Base-by-base conservation (phyloP, 1,140 invertebrate genomes). In the Ceratosolen fusciceps region DNA sequence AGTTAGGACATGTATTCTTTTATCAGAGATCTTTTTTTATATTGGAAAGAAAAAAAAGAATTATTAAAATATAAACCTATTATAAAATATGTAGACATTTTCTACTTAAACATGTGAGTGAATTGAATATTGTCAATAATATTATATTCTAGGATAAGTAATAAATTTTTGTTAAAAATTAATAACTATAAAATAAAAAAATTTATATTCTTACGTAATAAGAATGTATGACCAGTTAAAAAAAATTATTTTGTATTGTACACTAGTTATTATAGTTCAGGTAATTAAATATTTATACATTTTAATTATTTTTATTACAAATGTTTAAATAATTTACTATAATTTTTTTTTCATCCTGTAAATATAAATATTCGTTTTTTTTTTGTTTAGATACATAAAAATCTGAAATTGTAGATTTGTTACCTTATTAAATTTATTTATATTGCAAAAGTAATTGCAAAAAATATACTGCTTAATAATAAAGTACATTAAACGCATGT, bases 341-440 rank as follows among this genome's bases (percentile, higher is more conserved):
- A n/a, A n/a, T n/a, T 88, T 87, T 88, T 84, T 87, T 89, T 83
- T 86, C 87, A 89, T 89, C 88, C 86, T 90, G 88, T 89, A 87
- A 83, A 88, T 89, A 90, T 89, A 90, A 90, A 89, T 89, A 90
- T 90, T 89, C 88, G 83, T 84, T 82, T 47, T 77, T 74, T 84
- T 86, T 81, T 82, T 83, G 81, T 85, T 77, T 83, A 1, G 26
- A 72, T 73, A 52, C 3, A 72, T 65, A 52, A n/a, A n/a, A n/a
- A n/a, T n/a, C n/a, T n/a, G n/a, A n/a, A n/a, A n/a, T n/a, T n/a
- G n/a, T n/a, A 72, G 31, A 24, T 52, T 73, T 73, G 19, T 78
- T 54, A 73, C 2, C 21, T 34, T 14, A 73, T 72, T 31, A 24
- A 72, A 62, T 78, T 72, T 78, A 16, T 71, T 58, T 71, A 47